Conservation (phyloP, 1,140 invertebrate species). For the Amyelois transitella region DNA sequence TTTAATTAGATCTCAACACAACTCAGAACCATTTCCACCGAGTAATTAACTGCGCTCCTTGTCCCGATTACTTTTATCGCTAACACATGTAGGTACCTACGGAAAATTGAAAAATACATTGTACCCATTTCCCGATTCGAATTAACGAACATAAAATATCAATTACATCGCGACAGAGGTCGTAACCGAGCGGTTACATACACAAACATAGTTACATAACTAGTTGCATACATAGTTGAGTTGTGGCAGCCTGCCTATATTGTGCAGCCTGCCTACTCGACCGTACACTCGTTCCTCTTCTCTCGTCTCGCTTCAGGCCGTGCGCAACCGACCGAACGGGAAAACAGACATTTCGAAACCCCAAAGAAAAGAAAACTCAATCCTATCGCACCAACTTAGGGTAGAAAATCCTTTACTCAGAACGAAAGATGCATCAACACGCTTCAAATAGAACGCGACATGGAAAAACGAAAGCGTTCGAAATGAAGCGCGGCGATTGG, state of each 20-base stretch:
- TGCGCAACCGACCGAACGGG: slow-evolving; percentile 63
- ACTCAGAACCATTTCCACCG: too few species aligned
- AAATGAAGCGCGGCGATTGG: slow-evolving; percentile 69
- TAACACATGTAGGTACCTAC: background rate
- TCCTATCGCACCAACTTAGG: slow-evolving; percentile 9
- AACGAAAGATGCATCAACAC: slow-evolving; percentile 45
- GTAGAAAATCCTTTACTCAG: slow-evolving; percentile 17
- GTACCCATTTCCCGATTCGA: slow-evolving; percentile 15
- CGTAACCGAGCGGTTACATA: slow-evolving; percentile 10
- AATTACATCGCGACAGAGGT: slow-evolving; percentile 40
- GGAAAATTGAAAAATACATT: background rate
- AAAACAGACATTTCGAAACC: slow-evolving; percentile 51
- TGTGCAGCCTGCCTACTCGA: slow-evolving; percentile 14
- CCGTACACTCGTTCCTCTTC: slow-evolving; percentile 23
- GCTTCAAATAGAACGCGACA: slow-evolving; percentile 67
- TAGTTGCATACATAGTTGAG: slow-evolving; percentile 15
- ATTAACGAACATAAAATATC: slow-evolving; percentile 51
- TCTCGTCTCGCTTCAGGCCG: slow-evolving; percentile 48
- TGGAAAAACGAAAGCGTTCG: slow-evolving; percentile 62
- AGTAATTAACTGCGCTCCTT: background rate
- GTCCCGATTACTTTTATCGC: background rate
- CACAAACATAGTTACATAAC: background rate
- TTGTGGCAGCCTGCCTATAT: slow-evolving; percentile 2
- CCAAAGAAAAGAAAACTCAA: background rate
- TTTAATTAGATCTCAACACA: too few species aligned